A percentile compares a stretch with the other conserved stretches of the same genome.
Conservation (phyloP, 2,113 vertebrate genomes). For the Elephas maximus region DNA sequence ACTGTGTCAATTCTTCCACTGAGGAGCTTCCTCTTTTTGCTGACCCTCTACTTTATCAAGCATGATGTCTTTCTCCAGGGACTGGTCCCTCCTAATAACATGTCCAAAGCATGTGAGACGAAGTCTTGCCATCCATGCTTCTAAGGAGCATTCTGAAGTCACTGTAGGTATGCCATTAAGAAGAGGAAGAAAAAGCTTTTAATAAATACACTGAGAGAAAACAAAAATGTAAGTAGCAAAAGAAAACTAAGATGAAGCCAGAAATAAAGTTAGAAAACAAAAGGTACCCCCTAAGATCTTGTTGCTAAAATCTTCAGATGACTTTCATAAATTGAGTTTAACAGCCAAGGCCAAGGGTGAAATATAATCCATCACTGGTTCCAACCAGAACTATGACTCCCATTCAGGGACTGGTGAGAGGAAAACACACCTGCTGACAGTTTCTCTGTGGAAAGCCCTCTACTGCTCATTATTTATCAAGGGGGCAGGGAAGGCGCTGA, state of each 20-base stretch:
- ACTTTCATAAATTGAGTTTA: not conserved
- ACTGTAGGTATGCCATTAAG: too few species aligned
- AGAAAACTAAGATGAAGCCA: not conserved
- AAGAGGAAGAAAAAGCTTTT: not conserved
- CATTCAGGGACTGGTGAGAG: not conserved
- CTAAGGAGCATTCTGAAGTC: not conserved
- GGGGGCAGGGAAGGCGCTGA: too few species aligned
- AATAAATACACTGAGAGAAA: not conserved
- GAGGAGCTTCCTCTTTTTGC: too few species aligned
- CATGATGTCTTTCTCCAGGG: too few species aligned
- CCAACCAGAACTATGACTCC: accelerated
- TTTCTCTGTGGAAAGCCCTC: accelerated
- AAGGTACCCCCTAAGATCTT: not conserved
- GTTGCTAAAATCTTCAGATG: not conserved
- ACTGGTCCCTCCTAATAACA: too few species aligned
- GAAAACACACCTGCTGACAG: not conserved
- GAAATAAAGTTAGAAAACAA: not conserved
- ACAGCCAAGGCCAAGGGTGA: not conserved
- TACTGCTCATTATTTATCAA: not conserved
- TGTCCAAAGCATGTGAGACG: too few species aligned
- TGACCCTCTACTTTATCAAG: too few species aligned
- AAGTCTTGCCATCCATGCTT: too few species aligned
- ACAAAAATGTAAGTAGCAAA: not conserved
- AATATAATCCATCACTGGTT: not conserved
- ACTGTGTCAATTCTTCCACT: too few species aligned